Evolutionary conservation across 2,113 vertebrate species (phyloP), one percentile per base, ranked within the genome.

Genomic region (Anhinga anhinga): DNA sequence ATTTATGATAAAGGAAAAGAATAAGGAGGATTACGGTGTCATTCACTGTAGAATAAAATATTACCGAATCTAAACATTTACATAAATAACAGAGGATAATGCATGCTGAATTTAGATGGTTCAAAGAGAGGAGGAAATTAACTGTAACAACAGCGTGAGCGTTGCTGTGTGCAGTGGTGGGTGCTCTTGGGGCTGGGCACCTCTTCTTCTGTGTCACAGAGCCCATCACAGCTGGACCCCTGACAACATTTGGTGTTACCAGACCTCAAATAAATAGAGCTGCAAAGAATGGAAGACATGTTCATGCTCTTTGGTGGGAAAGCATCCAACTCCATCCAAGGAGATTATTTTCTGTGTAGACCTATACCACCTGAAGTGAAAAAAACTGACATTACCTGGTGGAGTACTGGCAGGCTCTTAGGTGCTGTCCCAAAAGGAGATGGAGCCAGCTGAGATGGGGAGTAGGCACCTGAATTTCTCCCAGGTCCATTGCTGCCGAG

Each of bases 31-130:
- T 97, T 97, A 97, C 71, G 79, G 95, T 95, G 96, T 95, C 93
- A 95, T 93, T 97, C 95, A 97, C 63, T 69, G 95, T 70, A 91
- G 96, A 95, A 91, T 94, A 95, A 97, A 97, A 98, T 95, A 93
- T 95, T 96, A 78, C 95, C 94, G 95, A 94, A 96, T 96, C 95
- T 96, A 98, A 96, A 97, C 92, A 97, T 96, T 97, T 97, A 97
- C 96, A 96, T 95, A 95, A 96, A 95, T 71, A 94, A 89, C 80
- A 93, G 93, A 94, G 92, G 90, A 72, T 95, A 93, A 96, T 82
- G 90, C 87, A 81, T 3, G 19, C 79, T 95, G 96, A 94, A 97
- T 96, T 86, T 76, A 93, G 93, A 90, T 59, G 76, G 91, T 83
- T 95, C 87, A 96, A 93, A 97, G 82, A 86, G 85, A 77, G 63